Evolutionary conservation across 2,113 vertebrate genomes (phyloP).

Genomic region (Cettia cetti): DNA sequence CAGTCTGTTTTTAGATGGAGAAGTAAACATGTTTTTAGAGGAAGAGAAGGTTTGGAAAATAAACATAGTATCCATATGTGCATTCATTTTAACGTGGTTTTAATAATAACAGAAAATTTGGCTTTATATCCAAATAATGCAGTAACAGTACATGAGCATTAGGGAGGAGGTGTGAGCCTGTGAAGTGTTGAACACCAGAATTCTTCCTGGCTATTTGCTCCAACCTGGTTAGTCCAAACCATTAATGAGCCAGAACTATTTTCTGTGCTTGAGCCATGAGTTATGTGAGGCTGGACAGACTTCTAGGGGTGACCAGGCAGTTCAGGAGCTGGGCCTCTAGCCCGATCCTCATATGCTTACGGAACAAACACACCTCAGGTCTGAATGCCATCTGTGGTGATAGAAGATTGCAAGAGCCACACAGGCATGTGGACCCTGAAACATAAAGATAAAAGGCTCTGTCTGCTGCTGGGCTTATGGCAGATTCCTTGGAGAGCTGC

Average conservation of each 20-base stretch:
- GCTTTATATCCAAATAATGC: not conserved
- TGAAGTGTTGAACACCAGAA: not conserved
- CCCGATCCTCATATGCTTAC: accelerated
- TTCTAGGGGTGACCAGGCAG: not conserved
- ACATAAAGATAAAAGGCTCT: not conserved
- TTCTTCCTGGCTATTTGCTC: not conserved
- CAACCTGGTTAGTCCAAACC: accelerated
- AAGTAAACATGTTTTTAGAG: not conserved
- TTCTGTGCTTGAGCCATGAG: not conserved
- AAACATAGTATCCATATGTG: not conserved
- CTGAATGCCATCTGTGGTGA: not conserved
- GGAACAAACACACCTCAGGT: not conserved
- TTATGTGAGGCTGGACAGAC: not conserved
- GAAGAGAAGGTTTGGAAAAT: not conserved
- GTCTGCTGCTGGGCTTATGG: not conserved
- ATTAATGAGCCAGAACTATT: not conserved
- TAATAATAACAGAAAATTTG: not conserved
- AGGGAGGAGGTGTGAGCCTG: not conserved
- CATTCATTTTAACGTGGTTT: not conserved
- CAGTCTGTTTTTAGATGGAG: not conserved
- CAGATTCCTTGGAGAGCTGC: not conserved
- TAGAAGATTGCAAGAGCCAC: not conserved
- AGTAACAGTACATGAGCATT: not conserved
- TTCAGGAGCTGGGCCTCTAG: not conserved
- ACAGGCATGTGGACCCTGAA: not conserved